Percentiles rank a stretch among this genome's conserved stretches.
phyloP scores from a whole-genome alignment of 2,113 vertebrate species.

The Agapornis roseicollis region DNA sequence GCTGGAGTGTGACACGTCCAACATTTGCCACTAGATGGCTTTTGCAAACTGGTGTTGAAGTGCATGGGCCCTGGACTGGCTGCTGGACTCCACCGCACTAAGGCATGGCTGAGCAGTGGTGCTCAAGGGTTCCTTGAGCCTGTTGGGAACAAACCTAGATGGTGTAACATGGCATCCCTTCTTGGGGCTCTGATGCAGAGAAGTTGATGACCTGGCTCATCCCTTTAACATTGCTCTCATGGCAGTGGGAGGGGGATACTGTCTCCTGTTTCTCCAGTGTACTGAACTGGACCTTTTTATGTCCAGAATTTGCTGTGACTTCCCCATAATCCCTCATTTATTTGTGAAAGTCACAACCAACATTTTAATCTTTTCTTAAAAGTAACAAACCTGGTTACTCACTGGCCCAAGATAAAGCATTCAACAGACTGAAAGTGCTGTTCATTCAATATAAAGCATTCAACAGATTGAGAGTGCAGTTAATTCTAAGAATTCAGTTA shows the following conservation, averaged over 20 bases:
- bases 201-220: neutral
- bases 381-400: neutral
- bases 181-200: neutral
- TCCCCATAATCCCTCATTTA: neutral
- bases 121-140: neutral
- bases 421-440: neutral
- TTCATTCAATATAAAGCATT: neutral
- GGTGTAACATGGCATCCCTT: neutral
- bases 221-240: fast-evolving
- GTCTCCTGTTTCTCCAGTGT: neutral
- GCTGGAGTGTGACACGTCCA: neutral
- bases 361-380: neutral
- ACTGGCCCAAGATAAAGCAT: neutral
- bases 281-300: neutral
- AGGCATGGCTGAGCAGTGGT: neutral
- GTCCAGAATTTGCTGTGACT: neutral
- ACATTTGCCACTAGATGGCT: neutral
- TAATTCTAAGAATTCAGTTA: neutral
- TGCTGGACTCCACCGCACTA: neutral
- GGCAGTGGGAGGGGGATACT: neutral
- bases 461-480: neutral
- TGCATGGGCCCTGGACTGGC: neutral
- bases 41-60: neutral
- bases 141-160: neutral
- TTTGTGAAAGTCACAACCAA: neutral